Percentiles rank a stretch among this genome's conserved stretches.
phyloP scores from a whole-genome alignment of 64 coral and sea anemone genomes.

The Anthopleura sola region DNA sequence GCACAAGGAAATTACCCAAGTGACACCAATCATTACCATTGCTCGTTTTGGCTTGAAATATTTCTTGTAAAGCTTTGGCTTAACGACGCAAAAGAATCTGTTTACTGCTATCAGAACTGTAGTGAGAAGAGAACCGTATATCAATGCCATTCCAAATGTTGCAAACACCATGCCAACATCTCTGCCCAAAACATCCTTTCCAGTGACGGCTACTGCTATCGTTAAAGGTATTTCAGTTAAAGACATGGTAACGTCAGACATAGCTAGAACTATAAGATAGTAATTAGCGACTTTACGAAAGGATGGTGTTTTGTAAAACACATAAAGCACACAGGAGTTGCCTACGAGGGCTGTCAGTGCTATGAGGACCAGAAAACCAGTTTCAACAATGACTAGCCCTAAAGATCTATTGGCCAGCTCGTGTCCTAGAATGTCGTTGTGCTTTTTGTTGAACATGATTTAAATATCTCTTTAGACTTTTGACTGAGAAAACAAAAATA shows the following conservation, averaged over 20 bases:
- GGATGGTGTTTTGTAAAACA: slow-evolving; percentile 30
- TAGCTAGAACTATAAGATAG: slow-evolving; percentile 30
- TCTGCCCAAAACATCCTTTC: slow-evolving; percentile 18
- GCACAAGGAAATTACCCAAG: not conserved
- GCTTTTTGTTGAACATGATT: not conserved
- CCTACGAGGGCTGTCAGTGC: slow-evolving; percentile 18
- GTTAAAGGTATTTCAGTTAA: slow-evolving; percentile 13
- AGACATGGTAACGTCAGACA: slow-evolving; percentile 23
- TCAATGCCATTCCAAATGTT: not conserved
- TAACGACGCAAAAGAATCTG: slow-evolving; percentile 42
- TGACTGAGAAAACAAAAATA: not conserved
- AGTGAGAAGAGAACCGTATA: slow-evolving; percentile 25
- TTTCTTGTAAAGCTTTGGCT: slow-evolving; percentile 20
- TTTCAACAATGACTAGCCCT: slow-evolving; percentile 25
- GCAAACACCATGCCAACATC: slow-evolving; percentile 17
- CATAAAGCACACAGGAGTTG: slow-evolving; percentile 32
- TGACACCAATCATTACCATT: not conserved
- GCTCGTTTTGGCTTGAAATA: not conserved
- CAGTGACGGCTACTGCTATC: slow-evolving; percentile 21
- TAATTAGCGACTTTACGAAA: slow-evolving; percentile 38
- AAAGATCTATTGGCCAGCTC: not conserved
- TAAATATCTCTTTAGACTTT: not conserved
- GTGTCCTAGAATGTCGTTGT: not conserved
- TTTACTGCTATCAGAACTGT: slow-evolving; percentile 25
- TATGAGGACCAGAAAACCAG: slow-evolving; percentile 25